Evolutionary conservation across 2,888 invertebrate genomes (phyloP), one percentile per base, ranked within the genome.

Genomic region (Caenorhabditis imperialis): DNA sequence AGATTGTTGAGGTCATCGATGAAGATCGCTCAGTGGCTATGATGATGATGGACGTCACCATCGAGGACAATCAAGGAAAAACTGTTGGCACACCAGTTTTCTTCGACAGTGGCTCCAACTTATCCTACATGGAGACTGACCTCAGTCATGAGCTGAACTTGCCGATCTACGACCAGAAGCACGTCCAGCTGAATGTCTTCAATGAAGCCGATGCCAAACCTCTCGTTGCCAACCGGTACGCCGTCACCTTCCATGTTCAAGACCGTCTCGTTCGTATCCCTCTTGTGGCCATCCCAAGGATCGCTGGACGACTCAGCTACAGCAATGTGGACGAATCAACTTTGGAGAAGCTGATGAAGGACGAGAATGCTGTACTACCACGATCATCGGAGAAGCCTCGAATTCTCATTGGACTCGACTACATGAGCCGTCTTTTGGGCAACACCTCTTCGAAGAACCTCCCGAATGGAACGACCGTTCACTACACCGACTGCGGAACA

Each of bases 321-420:
- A n/a, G n/a, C n/a, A n/a, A n/a, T n/a, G n/a, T n/a, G n/a, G n/a
- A n/a, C n/a, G n/a, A n/a, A n/a, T n/a, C n/a, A n/a, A n/a, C n/a
- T n/a, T n/a, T n/a, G n/a, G n/a, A n/a, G n/a, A n/a, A n/a, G 7
- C 33, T 42, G 1, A 6, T 55, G 20, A 7, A 55, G 5, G 22
- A 30, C 10, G 16, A 14, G 8, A 30, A 7, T 10, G 30, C 33
- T 0, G 20, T 20, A 0, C 44, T 42, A 5, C 55, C 42, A 33
- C 18, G 44, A 7, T 5, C n/a, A 16, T 37, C 63, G 4, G 54
- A 40, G 22, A 22, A 48, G 8, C 2, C 30, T 8, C 16, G 30
- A 4, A 45, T 63, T 25, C 45, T 63, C 27, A 47, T 63, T 30
- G 63, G 63, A 54, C n/a, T 63, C n/a, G 63, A 63, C 27, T 22